phyloP scores from a whole-genome alignment of 2,113 vertebrate genomes.

The Eidolon helvum region DNA sequence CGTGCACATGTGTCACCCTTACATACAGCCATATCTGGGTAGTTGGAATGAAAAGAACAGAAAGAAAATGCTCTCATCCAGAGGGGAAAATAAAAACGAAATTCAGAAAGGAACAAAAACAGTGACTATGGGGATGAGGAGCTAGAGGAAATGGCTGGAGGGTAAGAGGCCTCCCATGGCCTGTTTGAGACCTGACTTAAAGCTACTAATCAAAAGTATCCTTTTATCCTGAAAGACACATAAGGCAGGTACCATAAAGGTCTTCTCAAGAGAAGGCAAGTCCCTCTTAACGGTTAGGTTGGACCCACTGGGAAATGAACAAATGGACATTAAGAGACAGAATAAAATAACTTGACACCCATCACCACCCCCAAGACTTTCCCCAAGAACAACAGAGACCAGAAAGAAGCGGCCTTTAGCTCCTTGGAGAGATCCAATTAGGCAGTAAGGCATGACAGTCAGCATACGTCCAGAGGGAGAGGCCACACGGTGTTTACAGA shows the following conservation, averaged over 20 bases:
- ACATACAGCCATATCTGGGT: neutral
- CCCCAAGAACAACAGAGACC: neutral
- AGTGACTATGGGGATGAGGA: neutral
- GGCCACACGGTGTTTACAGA: conserved; percentile 60
- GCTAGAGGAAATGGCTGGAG: neutral
- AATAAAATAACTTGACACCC: neutral
- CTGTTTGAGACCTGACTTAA: neutral
- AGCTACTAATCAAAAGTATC: neutral
- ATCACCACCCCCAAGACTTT: neutral
- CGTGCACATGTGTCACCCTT: neutral
- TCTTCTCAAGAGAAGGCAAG: neutral
- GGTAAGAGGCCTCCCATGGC: neutral
- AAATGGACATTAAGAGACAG: neutral
- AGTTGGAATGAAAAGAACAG: neutral
- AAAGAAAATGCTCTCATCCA: neutral
- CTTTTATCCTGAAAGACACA: neutral
- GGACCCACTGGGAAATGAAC: neutral
- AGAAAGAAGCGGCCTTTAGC: neutral
- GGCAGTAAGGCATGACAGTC: conserved; percentile 56
- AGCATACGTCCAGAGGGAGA: conserved; percentile 41
- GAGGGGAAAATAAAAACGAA: neutral
- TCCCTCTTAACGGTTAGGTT: neutral
- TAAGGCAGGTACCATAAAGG: too few species aligned
- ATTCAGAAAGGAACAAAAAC: neutral
- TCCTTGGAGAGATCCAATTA: conserved; percentile 35